These are phyloP conservation scores for Chrysaora quinquecirrha DNA, from an alignment of 30 jellyfish, hydroid and myxozoan genomes.

Conservation along the genomic window DNA sequence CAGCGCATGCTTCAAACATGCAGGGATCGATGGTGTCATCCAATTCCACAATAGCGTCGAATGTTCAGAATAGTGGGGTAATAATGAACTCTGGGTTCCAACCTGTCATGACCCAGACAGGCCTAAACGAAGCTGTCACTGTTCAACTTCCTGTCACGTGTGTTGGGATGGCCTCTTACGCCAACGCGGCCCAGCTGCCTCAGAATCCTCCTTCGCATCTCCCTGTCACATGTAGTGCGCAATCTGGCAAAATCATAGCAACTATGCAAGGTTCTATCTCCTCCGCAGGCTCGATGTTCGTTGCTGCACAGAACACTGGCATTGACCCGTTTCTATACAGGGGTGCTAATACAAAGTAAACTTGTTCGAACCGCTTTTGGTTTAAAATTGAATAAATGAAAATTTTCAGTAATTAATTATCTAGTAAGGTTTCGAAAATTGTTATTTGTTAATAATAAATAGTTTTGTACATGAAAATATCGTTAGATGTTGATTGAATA, in stretches of 20 bases:
- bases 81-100: background rate
- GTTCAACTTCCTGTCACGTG: constrained; percentile 24
- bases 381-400: constrained; percentile 40
- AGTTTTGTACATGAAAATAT: constrained; percentile 59
- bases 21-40: background rate
- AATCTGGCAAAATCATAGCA: constrained; percentile 37
- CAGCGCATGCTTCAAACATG: background rate
- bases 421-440: constrained; percentile 54
- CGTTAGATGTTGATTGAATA: constrained; percentile 1
- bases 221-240: constrained; percentile 70
- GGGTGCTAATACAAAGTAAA: constrained; percentile 26
- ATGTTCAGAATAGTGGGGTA: background rate
- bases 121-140: background rate
- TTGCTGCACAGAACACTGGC: background rate
- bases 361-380: constrained; percentile 35
- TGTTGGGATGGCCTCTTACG: background rate
- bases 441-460: constrained; percentile 61
- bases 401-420: constrained; percentile 20
- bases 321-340: constrained; percentile 40
- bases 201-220: constrained; percentile 51
- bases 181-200: constrained; percentile 3
- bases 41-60: background rate
- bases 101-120: background rate
- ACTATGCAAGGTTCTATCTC: constrained; percentile 43
- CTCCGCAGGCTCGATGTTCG: constrained; percentile 32